Percentiles rank a stretch among this genome's conserved stretches.
Conservation (phyloP, 2,888 invertebrate species). For the Drosophila fungiperda region DNA sequence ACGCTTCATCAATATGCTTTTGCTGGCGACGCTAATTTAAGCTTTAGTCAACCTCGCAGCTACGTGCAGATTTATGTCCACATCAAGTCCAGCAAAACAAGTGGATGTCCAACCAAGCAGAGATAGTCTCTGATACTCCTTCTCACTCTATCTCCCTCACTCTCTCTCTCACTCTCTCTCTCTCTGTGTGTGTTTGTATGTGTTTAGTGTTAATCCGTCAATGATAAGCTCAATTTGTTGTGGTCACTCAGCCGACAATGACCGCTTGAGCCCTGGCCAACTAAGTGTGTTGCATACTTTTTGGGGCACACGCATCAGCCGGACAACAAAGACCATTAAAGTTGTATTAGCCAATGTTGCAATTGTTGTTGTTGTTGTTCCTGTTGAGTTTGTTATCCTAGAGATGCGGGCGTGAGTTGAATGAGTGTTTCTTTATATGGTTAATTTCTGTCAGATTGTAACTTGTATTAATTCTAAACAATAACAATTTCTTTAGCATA, state of each 20-base stretch:
- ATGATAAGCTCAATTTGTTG: conserved; percentile 82
- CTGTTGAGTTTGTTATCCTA: conserved; percentile 19
- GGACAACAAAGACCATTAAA: conserved; percentile 63
- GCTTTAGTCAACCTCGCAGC: conserved; percentile 62
- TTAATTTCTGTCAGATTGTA: background rate
- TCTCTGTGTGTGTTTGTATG: conserved; percentile 46
- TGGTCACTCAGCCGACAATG: conserved; percentile 77
- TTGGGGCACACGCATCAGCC: conserved; percentile 9
- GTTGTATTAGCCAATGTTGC: conserved; percentile 59
- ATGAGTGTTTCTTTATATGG: background rate
- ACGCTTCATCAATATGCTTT: conserved; percentile 79
- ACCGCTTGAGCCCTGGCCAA: conserved; percentile 34
- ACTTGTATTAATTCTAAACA: background rate
- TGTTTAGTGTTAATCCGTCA: conserved; percentile 82
- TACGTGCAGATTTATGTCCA: conserved; percentile 78
- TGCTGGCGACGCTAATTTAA: conserved; percentile 72
- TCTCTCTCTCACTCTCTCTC: conserved; percentile 1
- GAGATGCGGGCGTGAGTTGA: conserved; percentile 55
- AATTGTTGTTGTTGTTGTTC: background rate
- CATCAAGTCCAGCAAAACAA: conserved; percentile 54
- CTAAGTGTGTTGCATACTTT: conserved; percentile 61
- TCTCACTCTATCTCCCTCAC: conserved; percentile 9
- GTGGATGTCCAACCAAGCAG: conserved; percentile 32
- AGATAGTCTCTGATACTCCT: conserved; percentile 18
- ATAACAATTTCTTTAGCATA: too few species aligned